phyloP scores from a whole-genome alignment of 2,113 vertebrate species.

The Seriola dumerili region DNA sequence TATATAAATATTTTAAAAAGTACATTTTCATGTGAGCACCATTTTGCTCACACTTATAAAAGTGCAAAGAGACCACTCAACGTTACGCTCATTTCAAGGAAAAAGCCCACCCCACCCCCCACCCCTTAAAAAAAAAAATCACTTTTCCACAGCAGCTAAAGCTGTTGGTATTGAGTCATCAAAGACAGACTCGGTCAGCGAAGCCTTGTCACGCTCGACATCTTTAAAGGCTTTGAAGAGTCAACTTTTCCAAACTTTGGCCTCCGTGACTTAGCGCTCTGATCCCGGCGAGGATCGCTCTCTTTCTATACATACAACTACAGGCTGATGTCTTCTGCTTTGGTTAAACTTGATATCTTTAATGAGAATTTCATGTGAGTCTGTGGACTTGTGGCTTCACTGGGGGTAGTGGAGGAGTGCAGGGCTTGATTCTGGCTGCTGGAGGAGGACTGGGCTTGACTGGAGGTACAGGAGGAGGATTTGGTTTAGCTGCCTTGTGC shows the following conservation, averaged over 20 bases:
- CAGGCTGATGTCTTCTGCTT: neutral
- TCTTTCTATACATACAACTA: neutral
- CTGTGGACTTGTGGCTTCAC: constrained; percentile 49
- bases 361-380: constrained; percentile 43
- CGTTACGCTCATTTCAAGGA: neutral
- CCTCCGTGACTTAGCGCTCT: neutral
- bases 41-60: constrained; percentile 5
- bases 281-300: neutral
- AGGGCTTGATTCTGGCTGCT: constrained; percentile 1
- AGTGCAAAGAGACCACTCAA: constrained; percentile 32
- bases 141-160: constrained; percentile 40
- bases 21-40: constrained; percentile 4
- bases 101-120: too few relatives aligned
- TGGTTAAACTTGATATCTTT: neutral
- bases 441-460: constrained; percentile 67
- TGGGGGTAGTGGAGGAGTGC: constrained; percentile 22
- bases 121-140: neutral
- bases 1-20: constrained; percentile 43
- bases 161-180: constrained; percentile 25
- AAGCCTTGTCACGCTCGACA: neutral
- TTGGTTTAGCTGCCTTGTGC: constrained; percentile 39
- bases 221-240: constrained; percentile 23
- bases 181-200: constrained; percentile 33
- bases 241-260: neutral
- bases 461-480: constrained; percentile 45